Percentiles rank a stretch among this genome's conserved stretches.
Conservation (phyloP, 2,797 vertebrate genomes). For the Malacoctenus gilli region DNA sequence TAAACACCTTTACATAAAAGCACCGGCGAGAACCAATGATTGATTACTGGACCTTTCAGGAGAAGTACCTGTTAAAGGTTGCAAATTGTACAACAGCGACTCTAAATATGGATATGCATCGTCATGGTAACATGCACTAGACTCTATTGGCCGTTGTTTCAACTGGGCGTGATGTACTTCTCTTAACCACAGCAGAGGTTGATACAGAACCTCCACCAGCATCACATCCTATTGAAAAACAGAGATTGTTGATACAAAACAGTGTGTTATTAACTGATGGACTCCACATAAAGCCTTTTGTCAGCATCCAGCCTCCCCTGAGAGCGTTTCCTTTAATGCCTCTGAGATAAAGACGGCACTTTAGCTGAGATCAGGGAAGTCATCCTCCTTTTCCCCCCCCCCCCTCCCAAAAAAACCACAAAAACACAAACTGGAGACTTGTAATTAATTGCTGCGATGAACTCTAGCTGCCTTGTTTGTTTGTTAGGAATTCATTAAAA, state of each 20-base stretch:
- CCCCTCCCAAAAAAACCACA: conserved; percentile 12
- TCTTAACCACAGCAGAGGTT: conserved; percentile 39
- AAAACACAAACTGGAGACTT: no score
- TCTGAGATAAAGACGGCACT: conserved; percentile 28
- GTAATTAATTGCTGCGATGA: conserved; percentile 44
- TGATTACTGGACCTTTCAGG: no score
- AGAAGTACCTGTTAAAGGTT: no score
- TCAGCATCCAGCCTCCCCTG: conserved; percentile 24
- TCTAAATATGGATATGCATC: no score
- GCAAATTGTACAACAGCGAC: no score
- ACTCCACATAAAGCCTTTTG: conserved; percentile 22
- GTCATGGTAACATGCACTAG: no score
- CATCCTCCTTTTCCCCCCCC: conserved; percentile 5
- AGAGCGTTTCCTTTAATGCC: conserved; percentile 13
- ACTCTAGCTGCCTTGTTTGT: conserved; percentile 34
- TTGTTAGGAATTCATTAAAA: conserved; percentile 48
- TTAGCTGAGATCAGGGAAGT: conserved; percentile 29
- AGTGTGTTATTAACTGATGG: conserved; percentile 43
- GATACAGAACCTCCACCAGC: conserved; percentile 40
- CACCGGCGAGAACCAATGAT: no score
- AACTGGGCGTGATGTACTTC: no score
- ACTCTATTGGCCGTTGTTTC: no score
- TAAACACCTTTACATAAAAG: no score
- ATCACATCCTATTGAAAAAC: conserved; percentile 41
- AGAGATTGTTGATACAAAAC: conserved; percentile 24